phyloP scores from a whole-genome alignment of 2,888 invertebrate species.

The Ochropacha duplaris region DNA sequence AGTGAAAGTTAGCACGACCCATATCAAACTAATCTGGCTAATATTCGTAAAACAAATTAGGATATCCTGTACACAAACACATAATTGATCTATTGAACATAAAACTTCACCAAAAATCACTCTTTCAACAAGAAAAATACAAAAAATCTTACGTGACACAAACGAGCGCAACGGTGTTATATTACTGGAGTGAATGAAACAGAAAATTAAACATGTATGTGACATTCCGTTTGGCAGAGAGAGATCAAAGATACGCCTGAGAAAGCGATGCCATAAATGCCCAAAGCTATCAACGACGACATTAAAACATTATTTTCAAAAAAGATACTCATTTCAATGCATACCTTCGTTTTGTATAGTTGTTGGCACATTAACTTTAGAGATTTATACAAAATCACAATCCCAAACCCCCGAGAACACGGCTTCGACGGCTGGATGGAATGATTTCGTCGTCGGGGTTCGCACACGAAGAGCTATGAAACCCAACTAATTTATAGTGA shows the following conservation, averaged over 20 bases:
- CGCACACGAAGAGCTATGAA: conserved; percentile 74
- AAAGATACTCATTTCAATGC: conserved; percentile 42
- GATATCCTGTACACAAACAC: conserved; percentile 44
- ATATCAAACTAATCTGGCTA: conserved; percentile 52
- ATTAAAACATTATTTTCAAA: conserved; percentile 47
- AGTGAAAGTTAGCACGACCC: conserved; percentile 82
- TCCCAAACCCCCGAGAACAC: conserved; percentile 81
- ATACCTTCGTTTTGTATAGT: conserved; percentile 77
- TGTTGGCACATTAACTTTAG: conserved; percentile 79
- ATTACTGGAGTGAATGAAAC: conserved; percentile 80
- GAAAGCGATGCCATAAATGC: conserved; percentile 83
- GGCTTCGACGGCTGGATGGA: conserved; percentile 83
- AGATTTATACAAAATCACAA: conserved; percentile 77
- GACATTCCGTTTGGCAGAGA: conserved; percentile 63
- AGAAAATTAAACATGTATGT: conserved; percentile 67
- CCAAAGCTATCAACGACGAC: conserved; percentile 66
- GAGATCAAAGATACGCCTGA: conserved; percentile 73
- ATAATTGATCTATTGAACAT: conserved; percentile 42
- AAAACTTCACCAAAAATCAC: conserved; percentile 57
- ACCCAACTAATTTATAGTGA: conserved; percentile 56
- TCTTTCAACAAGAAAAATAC: conserved; percentile 67
- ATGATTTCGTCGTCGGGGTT: conserved; percentile 81
- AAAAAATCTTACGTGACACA: conserved; percentile 83
- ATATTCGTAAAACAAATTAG: conserved; percentile 41
- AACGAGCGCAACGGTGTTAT: conserved; percentile 83